Evolutionary conservation across 2,113 vertebrate species (phyloP), one percentile per base, ranked within the genome.

Genomic region (Heterochromis multidens): DNA sequence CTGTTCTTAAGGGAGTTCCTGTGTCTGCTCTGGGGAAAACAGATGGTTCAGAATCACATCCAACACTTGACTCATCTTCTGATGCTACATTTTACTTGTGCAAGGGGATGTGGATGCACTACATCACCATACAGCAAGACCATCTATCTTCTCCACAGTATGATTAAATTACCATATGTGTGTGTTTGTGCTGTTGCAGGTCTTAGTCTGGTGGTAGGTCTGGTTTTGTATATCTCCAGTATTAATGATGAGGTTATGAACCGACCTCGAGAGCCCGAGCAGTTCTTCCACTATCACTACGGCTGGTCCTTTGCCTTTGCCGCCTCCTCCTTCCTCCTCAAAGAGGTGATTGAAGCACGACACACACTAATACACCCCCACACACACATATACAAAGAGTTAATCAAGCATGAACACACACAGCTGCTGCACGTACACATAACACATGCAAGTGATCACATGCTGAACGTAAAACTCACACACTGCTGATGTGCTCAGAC

Each of bases 221-320:
- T 98, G 91, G 97, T 98, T 77, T 91, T 98, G 21, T 98, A 98
- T 77, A 98, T 98, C 91, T 98, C 97, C 91, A 97, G 97, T 83
- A 98, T 98, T 77, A 98, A 98, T 0, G 97, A 98, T 2, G 97
- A 98, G 92, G 97, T 98, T 92, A 98, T 98, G 97, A 98, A 98
- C 92, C 92, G 97, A 43, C 97, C 97, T 35, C 95, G 97, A 83
- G 97, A 97, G 79, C 96, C 97, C 0, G 97, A 98, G 90, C 97
- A 97, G 89, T 98, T 97, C 88, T 98, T 98, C 88, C 96, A 97
- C 78, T 98, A 98, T 65, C 97, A 88, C 83, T 98, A 98, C 1
- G 97, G 97, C 63, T 98, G 97, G 97, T 98, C 97, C 23, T 98
- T 98, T 14, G 97, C 97, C 80, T 98, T 98, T 23, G 97, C 97